Conservation (phyloP, 2,113 vertebrate species). For the Lasiurus borealis region DNA sequence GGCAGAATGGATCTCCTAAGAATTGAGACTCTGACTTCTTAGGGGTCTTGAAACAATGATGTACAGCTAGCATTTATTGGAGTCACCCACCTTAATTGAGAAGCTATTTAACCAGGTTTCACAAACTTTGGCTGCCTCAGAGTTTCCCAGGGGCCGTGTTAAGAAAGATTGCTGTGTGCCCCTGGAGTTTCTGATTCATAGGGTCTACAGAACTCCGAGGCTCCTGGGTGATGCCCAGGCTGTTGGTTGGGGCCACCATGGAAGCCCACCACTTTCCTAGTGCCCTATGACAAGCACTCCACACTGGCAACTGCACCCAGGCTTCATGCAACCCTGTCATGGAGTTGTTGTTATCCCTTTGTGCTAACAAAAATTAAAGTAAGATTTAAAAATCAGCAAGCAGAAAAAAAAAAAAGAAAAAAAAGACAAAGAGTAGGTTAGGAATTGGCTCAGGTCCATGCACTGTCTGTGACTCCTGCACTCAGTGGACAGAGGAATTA, state of each 20-base stretch:
- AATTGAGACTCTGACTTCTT: background rate
- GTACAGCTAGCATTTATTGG: accelerated
- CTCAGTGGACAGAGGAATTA: background rate
- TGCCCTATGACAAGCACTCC: background rate
- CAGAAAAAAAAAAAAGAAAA: too few species aligned
- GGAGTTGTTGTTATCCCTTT: background rate
- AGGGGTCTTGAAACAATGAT: background rate
- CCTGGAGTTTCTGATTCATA: background rate
- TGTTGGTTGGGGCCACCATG: too few species aligned
- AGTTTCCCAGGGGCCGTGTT: background rate
- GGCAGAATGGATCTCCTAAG: background rate
- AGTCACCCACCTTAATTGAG: too few species aligned
- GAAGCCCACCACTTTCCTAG: background rate
- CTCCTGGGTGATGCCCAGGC: background rate
- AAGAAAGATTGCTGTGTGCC: background rate
- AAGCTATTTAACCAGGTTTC: background rate
- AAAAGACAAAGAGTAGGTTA: background rate
- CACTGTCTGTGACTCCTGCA: accelerated
- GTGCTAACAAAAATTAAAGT: background rate
- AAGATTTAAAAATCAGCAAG: background rate
- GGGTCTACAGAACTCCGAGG: background rate
- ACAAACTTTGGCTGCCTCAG: background rate
- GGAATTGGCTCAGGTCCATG: too few species aligned
- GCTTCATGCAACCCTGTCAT: background rate
- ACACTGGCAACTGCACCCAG: background rate